Base-by-base conservation (phyloP, 2,888 invertebrate species). In the Pandemis corylana region DNA sequence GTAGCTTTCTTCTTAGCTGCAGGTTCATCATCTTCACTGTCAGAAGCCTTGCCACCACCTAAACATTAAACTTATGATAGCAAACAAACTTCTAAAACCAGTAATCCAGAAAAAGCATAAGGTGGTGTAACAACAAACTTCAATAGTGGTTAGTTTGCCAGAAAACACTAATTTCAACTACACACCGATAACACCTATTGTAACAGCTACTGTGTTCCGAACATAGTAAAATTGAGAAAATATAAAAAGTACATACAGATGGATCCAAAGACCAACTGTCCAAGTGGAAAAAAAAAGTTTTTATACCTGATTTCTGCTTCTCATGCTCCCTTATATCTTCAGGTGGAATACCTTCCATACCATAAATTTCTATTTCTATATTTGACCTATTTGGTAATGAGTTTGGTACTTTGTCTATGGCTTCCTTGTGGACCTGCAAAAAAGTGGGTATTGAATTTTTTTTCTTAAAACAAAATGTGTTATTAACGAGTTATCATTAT, bases 341-440 rank as follows among this genome's bases (percentile, higher is more conserved):
- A 72, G 98, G 96, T 46, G 99, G 99, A 86, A 99, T 99, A 82
- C 99, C 99, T 96, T 99, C 99, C 99, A 99, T 99, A 81, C 99
- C 99, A 95, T 99, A 99, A 87, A 99, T 99, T 96, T 99, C 99
- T 91, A 99, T 98, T 95, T 99, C 99, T 89, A 99, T 99, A 95
- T 99, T 99, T 87, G 98, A 98, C 89, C 99, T 96, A 94, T 98
- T 98, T 84, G 99, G 99, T 88, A 99, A 95, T 78, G 99, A 98
- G 95, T 99, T 99, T 82, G 99, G 99, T 89, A 99, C 99, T 96
- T 99, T 99, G 93, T 99, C 99, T 90, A 99, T 98, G 76, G 99
- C 98, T 95, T 99, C 99, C 95, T 99, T 99, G 93, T 99, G 99
- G 77, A 99, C 99, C 97, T 98, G 89, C 61, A 93, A 92, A 63